Conservation (phyloP, 2,797 vertebrate species). For the Phrynocephalus guinanensis region DNA sequence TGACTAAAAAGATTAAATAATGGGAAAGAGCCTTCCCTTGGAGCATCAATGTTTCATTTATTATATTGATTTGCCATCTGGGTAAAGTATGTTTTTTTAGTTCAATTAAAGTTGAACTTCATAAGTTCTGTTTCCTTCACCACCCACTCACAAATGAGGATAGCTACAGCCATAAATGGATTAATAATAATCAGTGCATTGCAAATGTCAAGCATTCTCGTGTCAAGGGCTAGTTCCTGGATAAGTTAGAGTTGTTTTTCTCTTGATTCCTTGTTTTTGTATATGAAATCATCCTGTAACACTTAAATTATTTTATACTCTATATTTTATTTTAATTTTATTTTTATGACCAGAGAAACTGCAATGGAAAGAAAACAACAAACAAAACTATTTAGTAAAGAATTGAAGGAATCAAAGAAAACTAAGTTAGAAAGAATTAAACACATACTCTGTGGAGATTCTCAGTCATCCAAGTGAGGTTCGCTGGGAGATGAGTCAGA, state of each 20-base stretch:
- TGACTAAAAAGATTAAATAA: conserved; percentile 44
- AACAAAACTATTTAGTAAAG: not conserved
- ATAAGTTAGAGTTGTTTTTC: not conserved
- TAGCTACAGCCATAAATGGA: not conserved
- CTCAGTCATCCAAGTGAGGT: too few relatives aligned
- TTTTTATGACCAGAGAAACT: too few relatives aligned
- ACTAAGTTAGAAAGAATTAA: not conserved
- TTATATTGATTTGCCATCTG: conserved; percentile 42
- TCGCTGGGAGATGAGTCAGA: too few relatives aligned
- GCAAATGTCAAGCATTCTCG: not conserved
- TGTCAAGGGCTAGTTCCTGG: not conserved
- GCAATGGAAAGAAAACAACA: too few relatives aligned
- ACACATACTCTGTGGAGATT: not conserved
- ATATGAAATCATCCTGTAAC: not conserved
- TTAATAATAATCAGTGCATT: conserved; percentile 23
- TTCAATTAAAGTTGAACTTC: conserved; percentile 40
- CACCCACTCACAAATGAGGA: conserved; percentile 14
- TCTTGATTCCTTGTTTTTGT: conserved; percentile 2
- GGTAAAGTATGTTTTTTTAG: not conserved
- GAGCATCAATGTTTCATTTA: conserved; percentile 2
- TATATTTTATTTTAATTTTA: too few relatives aligned
- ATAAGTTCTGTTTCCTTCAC: conserved; percentile 19
- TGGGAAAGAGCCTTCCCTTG: conserved; percentile 28
- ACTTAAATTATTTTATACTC: not conserved
- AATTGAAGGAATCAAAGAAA: not conserved